phyloP scores from a whole-genome alignment of 2,888 invertebrate species.

The Tholera decimalis region DNA sequence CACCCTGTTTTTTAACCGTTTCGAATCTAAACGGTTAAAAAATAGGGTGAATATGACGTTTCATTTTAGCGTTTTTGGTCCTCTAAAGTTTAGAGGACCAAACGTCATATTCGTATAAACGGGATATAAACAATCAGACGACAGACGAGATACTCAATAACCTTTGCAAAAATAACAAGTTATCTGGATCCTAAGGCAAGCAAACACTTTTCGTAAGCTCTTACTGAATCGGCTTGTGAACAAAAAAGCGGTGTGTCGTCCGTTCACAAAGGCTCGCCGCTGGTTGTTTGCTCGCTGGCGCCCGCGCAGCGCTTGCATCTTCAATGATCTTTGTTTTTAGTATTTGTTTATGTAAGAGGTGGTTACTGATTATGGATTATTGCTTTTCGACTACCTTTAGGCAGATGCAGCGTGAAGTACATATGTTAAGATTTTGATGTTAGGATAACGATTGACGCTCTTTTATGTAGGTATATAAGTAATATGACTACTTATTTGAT shows the following conservation, averaged over 20 bases:
- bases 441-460: background rate
- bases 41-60: no score
- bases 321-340: slow-evolving; percentile 62
- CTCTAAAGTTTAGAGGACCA: no score
- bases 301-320: slow-evolving; percentile 56
- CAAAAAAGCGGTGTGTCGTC: slow-evolving; percentile 56
- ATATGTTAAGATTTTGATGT: background rate
- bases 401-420: background rate
- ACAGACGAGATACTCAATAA: background rate
- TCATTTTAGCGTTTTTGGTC: no score
- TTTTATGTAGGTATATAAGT: background rate
- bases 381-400: slow-evolving; percentile 9
- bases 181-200: slow-evolving; percentile 31
- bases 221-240: slow-evolving; percentile 31
- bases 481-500: no score
- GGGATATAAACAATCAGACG: background rate
- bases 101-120: no score
- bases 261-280: slow-evolving; percentile 52
- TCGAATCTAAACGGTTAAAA: no score
- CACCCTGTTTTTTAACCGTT: no score
- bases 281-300: slow-evolving; percentile 63
- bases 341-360: slow-evolving; percentile 62
- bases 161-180: slow-evolving; percentile 32
- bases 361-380: slow-evolving; percentile 58
- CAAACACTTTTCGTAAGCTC: slow-evolving; percentile 40